phyloP scores from a whole-genome alignment of 2,113 vertebrate genomes.

The Megaptera novaeangliae region DNA sequence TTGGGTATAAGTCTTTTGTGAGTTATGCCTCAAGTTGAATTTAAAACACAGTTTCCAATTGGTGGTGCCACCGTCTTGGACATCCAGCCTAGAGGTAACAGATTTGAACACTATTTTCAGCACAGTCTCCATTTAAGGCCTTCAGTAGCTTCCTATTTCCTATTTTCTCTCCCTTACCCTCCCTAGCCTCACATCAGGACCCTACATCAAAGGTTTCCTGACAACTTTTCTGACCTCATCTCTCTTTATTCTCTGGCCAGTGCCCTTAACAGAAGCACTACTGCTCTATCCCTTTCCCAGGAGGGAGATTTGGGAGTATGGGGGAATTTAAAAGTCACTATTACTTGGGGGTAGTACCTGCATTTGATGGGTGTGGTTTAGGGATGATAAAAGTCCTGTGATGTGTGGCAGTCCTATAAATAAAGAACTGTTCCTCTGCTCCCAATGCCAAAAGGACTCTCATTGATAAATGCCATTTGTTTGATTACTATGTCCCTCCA shows the following conservation, averaged over 20 bases:
- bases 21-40: slow-evolving; percentile 22
- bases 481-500: accelerated
- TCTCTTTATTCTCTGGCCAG: neutral
- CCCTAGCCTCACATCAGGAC: neutral
- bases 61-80: neutral
- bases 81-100: neutral
- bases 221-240: neutral
- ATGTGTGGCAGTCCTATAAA: neutral
- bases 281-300: neutral
- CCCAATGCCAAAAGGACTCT: neutral
- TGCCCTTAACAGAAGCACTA: neutral
- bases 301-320: neutral
- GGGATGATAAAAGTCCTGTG: neutral
- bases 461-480: neutral
- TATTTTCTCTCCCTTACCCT: neutral
- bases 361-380: neutral
- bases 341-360: neutral
- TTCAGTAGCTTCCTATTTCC: neutral
- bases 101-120: neutral
- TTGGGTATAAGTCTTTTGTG: neutral
- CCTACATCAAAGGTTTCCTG: neutral
- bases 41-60: neutral
- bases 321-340: neutral
- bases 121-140: neutral
- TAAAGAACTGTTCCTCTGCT: neutral